Conservation (phyloP, 2,113 vertebrate genomes). For the Conger conger region DNA sequence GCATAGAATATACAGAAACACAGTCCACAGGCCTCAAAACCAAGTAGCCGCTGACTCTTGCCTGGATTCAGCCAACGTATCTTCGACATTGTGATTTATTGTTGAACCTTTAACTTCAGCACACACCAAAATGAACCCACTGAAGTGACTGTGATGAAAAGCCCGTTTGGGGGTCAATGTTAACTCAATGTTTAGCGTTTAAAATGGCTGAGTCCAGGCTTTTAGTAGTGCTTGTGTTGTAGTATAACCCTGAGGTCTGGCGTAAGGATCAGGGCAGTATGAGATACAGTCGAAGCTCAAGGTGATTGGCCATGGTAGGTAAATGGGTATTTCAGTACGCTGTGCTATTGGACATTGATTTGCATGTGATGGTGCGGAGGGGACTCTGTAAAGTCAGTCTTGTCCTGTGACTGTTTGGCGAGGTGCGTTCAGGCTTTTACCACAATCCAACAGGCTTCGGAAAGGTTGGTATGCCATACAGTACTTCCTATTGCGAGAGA, state of each 20-base stretch:
- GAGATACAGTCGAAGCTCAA: constrained; percentile 52
- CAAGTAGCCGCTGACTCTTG: background rate
- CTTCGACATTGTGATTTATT: background rate
- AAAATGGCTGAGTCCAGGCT: background rate
- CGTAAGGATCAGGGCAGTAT: constrained; percentile 38
- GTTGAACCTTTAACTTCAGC: too few species aligned
- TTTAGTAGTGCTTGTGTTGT: background rate
- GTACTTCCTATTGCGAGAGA: constrained; percentile 61
- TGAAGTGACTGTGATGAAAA: too few species aligned
- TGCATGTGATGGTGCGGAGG: constrained; percentile 63
- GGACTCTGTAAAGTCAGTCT: constrained; percentile 61
- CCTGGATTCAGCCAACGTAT: background rate
- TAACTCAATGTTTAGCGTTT: background rate
- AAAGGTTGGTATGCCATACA: constrained; percentile 76
- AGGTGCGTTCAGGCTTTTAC: constrained; percentile 77
- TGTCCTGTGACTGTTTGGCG: constrained; percentile 71
- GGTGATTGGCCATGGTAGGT: constrained; percentile 42
- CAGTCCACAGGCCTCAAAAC: background rate
- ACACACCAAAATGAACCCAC: too few species aligned
- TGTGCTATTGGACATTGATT: background rate
- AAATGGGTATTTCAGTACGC: constrained; percentile 6
- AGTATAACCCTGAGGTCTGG: constrained; percentile 58
- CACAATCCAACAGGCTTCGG: constrained; percentile 81
- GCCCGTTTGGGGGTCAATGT: too few species aligned
- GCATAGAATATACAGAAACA: background rate